Evolutionary conservation across 2,888 invertebrate genomes (phyloP).

Genomic region (Maniola hyperantus): DNA sequence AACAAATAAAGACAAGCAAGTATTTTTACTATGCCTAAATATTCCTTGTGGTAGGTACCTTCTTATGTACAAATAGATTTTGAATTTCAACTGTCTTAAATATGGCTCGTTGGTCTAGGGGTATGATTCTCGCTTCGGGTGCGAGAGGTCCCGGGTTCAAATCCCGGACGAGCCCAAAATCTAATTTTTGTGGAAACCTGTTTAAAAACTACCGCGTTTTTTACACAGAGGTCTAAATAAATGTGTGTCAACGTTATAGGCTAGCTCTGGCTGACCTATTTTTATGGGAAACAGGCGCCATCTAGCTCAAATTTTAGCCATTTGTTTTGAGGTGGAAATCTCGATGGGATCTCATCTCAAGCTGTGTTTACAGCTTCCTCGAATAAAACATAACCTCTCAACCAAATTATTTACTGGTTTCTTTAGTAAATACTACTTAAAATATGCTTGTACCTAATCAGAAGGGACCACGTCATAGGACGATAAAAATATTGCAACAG

Average conservation of each 20-base stretch:
- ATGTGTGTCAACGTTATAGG: background rate
- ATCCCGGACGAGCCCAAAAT: conserved; percentile 81
- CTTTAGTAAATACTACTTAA: background rate
- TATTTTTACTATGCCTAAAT: background rate
- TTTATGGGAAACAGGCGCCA: conserved; percentile 42
- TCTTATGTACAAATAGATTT: conserved; percentile 8
- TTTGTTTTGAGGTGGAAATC: background rate
- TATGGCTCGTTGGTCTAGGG: conserved; percentile 83
- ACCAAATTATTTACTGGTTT: background rate
- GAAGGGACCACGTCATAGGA: conserved; percentile 31
- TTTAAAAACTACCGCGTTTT: background rate
- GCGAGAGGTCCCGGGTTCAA: conserved; percentile 84
- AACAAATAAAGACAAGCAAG: background rate
- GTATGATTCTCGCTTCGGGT: conserved; percentile 84
- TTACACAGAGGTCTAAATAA: background rate
- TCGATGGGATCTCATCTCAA: conserved; percentile 4
- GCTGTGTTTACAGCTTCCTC: conserved; percentile 25
- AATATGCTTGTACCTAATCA: conserved; percentile 24
- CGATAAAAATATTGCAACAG: conserved; percentile 13
- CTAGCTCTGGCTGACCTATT: conserved; percentile 34
- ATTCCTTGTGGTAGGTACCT: background rate
- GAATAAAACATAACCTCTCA: conserved; percentile 40
- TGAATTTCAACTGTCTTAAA: conserved; percentile 6
- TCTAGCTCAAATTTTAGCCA: conserved; percentile 32
- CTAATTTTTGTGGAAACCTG: background rate